Base-by-base conservation (phyloP, 2,888 invertebrate genomes). In the Lumbricus terrestris region DNA sequence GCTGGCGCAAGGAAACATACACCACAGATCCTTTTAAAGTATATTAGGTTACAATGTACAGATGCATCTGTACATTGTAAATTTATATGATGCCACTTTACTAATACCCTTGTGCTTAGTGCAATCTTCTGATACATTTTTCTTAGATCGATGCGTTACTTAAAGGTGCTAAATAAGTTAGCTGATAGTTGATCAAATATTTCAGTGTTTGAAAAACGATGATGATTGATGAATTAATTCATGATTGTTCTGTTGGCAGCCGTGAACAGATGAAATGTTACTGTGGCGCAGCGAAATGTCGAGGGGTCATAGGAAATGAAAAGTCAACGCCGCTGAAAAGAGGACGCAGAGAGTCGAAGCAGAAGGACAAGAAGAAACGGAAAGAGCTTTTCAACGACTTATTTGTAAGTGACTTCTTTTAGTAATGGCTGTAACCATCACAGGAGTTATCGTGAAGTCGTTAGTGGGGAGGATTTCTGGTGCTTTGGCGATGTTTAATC, bases 241-340 rank as follows among this genome's bases (percentile, higher is more conserved):
- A 11, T n/a, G 69, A 69, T 69, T n/a, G 69, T 82, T 91, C 38
- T 34, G 29, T 42, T 88, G 91, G 83, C 90, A 91, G 92, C 85
- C 92, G 98, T 95, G 97, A 98, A 94, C 98, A 99, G 0, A 99
- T 99, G 95, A 97, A 97, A 92, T 99, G 99, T 95, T 98, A 96
- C 95, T 99, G 99, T 95, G 98, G 97, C 92, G 96, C 98, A 0
- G 94, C 96, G 20, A 97, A 96, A 93, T 99, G 99, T 94, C 97
- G 98, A 38, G 99, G 99, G 0, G 98, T 97, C 97, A 97, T 99
- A 92, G 99, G 99, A 0, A 88, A 92, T 20, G 93, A 93, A 91
- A 94, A 94, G 91, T 91, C 92, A 35, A 92, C 93, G 54, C 93
- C 94, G 37, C 92, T 93, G 40, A 93, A 92, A 89, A 91, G 92